These are phyloP conservation scores for Globia sparganii DNA, from an alignment of 2,888 invertebrate genomes.

Conservation along the genomic window DNA sequence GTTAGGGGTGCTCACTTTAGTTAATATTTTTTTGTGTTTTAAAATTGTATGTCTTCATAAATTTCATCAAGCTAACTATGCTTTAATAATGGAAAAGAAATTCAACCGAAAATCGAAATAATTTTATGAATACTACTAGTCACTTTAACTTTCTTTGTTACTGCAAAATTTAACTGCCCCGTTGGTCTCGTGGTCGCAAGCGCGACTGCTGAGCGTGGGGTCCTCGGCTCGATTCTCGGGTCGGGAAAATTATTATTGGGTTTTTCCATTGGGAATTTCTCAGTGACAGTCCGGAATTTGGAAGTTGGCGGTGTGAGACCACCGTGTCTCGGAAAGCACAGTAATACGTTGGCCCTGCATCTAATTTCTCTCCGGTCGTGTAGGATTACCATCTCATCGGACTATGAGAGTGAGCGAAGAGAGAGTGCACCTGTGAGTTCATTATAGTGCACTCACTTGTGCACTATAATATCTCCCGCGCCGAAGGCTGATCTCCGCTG, in stretches of 20 bases:
- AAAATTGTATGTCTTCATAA: background rate
- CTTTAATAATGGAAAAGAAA: background rate
- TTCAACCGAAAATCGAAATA: background rate
- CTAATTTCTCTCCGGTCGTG: background rate
- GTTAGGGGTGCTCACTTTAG: slow-evolving; percentile 29
- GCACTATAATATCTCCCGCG: background rate
- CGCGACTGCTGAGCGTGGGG: too few species aligned
- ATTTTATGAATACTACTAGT: background rate
- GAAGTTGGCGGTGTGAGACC: too few species aligned
- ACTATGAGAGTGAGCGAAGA: background rate
- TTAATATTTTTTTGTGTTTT: slow-evolving; percentile 3
- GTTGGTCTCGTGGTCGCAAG: too few species aligned
- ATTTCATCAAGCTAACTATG: background rate
- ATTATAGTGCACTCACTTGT: too few species aligned
- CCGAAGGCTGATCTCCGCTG: background rate
- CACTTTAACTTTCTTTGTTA: background rate
- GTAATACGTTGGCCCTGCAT: background rate
- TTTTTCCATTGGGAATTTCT: background rate
- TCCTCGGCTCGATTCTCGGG: too few species aligned
- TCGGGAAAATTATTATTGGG: background rate
- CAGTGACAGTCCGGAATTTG: too few species aligned
- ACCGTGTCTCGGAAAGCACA: background rate
- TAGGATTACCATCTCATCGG: background rate
- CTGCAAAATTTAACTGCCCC: background rate
- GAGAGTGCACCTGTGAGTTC: background rate